Evolutionary conservation across 64 coral and sea anemone genomes (phyloP).

Genomic region (Pocillopora verrucosa): DNA sequence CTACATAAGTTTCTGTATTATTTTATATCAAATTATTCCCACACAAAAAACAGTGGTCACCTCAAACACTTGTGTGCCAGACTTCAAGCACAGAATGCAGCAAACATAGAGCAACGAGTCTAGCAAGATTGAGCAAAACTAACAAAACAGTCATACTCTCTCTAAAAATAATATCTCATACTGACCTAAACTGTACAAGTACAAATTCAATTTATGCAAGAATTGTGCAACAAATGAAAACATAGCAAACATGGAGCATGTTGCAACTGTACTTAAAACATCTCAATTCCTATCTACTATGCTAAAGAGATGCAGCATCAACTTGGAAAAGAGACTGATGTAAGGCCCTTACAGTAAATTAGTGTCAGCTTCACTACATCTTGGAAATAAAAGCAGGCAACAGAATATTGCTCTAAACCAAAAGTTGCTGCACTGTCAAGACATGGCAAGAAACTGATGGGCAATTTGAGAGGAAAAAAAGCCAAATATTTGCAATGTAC

Average conservation of each 20-base stretch:
- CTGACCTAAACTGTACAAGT: conserved; percentile 4
- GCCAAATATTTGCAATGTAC: conserved; percentile 2
- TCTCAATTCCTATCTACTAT: background rate
- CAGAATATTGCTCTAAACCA: background rate
- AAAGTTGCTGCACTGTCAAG: background rate
- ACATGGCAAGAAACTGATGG: background rate
- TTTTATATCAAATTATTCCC: background rate
- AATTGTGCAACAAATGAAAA: conserved; percentile 3
- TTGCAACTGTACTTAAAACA: too few species aligned
- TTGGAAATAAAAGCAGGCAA: background rate
- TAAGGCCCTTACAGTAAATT: background rate
- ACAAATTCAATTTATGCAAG: conserved; percentile 24
- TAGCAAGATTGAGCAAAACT: background rate
- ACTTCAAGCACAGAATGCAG: background rate
- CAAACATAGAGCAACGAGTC: background rate
- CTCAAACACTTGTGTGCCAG: background rate
- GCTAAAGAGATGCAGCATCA: background rate
- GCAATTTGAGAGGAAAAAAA: background rate
- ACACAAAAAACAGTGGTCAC: background rate
- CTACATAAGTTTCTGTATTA: background rate
- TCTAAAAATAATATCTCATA: conserved; percentile 36
- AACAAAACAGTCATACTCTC: background rate
- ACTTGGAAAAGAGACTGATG: background rate
- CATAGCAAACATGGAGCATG: background rate
- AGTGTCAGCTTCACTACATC: background rate